Percentiles rank a stretch among this genome's conserved stretches.
Conservation (phyloP, 2,797 vertebrate genomes). For the Coracias cyanogaster region DNA sequence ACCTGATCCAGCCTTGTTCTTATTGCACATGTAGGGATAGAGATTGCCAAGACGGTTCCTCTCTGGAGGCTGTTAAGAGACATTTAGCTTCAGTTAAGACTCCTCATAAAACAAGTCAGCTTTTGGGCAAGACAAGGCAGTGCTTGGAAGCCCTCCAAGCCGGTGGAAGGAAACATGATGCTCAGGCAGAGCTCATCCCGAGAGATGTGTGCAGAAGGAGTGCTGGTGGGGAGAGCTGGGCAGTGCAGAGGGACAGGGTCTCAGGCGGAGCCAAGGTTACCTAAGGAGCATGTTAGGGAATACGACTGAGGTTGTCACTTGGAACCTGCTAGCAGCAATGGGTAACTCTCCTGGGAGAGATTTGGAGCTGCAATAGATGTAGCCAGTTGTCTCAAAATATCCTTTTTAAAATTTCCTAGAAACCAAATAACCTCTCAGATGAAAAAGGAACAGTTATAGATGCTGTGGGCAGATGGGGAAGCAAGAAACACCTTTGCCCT, state of each 20-base stretch:
- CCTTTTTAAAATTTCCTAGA: not conserved
- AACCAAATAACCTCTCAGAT: not conserved
- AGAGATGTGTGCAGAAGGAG: not conserved
- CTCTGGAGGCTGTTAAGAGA: not conserved
- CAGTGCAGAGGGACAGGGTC: rapidly evolving
- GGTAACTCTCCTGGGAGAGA: not conserved
- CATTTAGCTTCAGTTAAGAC: not conserved
- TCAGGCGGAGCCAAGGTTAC: not conserved
- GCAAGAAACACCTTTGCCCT: not conserved
- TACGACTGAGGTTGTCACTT: not conserved
- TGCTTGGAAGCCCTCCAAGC: not conserved
- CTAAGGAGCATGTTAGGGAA: not conserved
- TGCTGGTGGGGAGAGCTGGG: not conserved
- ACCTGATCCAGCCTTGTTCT: not conserved
- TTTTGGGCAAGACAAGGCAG: slow-evolving; percentile 19
- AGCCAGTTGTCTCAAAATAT: not conserved
- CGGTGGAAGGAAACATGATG: not conserved
- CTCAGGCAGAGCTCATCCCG: not conserved
- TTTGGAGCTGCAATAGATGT: not conserved
- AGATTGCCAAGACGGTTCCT: not conserved
- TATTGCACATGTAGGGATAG: not conserved
- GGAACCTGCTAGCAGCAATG: not conserved
- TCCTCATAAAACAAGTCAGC: slow-evolving; percentile 23
- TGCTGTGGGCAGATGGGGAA: not conserved
- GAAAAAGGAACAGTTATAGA: not conserved